Evolutionary conservation across 2,888 invertebrate species (phyloP).

Genomic region (Cryptus viduatorius): DNA sequence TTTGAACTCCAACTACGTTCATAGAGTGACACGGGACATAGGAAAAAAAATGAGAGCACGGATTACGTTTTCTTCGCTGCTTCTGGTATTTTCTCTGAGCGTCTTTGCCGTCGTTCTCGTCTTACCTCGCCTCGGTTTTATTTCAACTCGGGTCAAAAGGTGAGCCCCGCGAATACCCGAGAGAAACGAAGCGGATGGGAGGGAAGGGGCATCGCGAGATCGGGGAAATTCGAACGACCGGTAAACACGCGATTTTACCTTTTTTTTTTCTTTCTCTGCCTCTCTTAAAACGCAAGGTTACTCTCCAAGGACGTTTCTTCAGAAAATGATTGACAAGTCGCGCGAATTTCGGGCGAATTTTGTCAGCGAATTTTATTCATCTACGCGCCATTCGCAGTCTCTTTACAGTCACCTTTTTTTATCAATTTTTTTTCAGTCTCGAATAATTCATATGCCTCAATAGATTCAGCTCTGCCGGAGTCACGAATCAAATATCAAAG

Average conservation of each 20-base stretch:
- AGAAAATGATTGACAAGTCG: background rate
- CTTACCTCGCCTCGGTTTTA: conserved; percentile 35
- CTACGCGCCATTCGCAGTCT: background rate
- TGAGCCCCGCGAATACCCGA: conserved; percentile 61
- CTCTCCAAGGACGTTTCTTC: conserved; percentile 6
- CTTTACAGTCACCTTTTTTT: background rate
- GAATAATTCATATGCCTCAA: background rate
- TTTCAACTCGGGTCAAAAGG: conserved; percentile 71
- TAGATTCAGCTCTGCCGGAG: background rate
- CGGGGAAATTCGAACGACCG: conserved; percentile 56
- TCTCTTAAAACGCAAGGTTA: background rate
- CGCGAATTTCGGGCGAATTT: background rate
- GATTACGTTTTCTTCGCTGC: conserved; percentile 48
- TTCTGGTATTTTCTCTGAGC: conserved; percentile 7
- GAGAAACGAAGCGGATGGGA: conserved; percentile 49
- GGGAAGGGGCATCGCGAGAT: conserved; percentile 21
- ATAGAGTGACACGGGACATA: background rate
- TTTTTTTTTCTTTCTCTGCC: conserved; percentile 39
- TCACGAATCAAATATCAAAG: conserved; percentile 48
- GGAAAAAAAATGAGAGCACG: conserved; percentile 6
- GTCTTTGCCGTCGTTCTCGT: conserved; percentile 41
- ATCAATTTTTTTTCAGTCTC: background rate
- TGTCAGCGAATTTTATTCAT: background rate
- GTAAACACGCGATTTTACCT: conserved; percentile 57
- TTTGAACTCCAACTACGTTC: conserved; percentile 29